Evolutionary conservation across 2,797 vertebrate species (phyloP).

Genomic region (Phyllotis vaccarum): DNA sequence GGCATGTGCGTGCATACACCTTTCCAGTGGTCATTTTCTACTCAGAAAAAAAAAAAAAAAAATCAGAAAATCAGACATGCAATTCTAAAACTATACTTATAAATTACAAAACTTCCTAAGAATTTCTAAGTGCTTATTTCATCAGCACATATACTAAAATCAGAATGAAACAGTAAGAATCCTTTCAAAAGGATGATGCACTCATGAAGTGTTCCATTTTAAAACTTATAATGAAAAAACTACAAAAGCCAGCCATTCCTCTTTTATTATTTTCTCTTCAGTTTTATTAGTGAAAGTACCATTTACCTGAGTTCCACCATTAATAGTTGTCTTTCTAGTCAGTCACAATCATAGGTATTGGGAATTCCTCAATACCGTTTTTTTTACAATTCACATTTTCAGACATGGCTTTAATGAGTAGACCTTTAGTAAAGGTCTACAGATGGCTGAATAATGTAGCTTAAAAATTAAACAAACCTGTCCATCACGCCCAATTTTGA

Average conservation of each 20-base stretch:
- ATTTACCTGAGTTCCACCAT: constrained; percentile 43
- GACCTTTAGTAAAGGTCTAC: constrained; percentile 24
- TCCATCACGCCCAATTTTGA: constrained; percentile 99
- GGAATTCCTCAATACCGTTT: neutral
- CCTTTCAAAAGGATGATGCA: neutral
- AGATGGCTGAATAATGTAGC: neutral
- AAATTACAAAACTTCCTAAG: neutral
- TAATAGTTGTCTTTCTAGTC: neutral
- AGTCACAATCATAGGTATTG: constrained; percentile 10
- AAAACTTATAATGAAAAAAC: constrained; percentile 2
- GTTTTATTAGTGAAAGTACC: constrained; percentile 14
- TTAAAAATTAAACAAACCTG: constrained; percentile 91
- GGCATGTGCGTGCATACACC: neutral
- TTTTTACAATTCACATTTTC: constrained; percentile 13
- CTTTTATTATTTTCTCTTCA: constrained; percentile 26
- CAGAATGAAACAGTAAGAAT: neutral
- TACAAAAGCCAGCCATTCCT: constrained; percentile 9
- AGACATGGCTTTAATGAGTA: constrained; percentile 32
- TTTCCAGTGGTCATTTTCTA: constrained; percentile 52
- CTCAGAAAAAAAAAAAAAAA: constrained; percentile 52
- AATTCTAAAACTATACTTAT: constrained; percentile 33
- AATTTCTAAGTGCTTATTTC: neutral
- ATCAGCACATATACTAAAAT: neutral
- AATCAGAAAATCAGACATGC: constrained; percentile 2
- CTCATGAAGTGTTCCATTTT: neutral